phyloP scores from a whole-genome alignment of 2,888 invertebrate genomes.

The Hyles lineata region DNA sequence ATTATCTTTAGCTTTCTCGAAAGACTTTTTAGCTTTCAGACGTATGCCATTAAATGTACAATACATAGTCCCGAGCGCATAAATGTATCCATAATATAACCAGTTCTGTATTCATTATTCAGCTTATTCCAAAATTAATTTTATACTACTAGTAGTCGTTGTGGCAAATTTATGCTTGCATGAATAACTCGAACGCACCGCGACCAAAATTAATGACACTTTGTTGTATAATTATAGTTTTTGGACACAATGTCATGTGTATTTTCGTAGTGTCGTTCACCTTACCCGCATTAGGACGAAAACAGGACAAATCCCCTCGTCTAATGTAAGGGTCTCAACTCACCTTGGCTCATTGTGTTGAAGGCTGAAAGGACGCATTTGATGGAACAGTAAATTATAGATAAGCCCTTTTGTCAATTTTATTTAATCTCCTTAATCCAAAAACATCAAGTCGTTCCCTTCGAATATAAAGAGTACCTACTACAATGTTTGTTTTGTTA shows the following conservation, averaged over 20 bases:
- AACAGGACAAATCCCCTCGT: neutral
- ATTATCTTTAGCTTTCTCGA: too few relatives aligned
- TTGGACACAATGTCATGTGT: constrained; percentile 20
- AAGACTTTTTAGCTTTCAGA: too few relatives aligned
- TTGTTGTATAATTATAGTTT: constrained; percentile 23
- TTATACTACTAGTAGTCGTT: neutral
- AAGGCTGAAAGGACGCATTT: constrained; percentile 1
- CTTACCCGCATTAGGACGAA: neutral
- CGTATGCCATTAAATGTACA: too few relatives aligned
- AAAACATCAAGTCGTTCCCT: neutral
- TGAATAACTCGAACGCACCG: constrained; percentile 16
- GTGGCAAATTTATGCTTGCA: constrained; percentile 10
- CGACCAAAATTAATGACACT: constrained; percentile 12
- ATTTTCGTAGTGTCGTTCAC: constrained; percentile 21
- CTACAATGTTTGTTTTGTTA: too few relatives aligned
- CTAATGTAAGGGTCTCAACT: neutral
- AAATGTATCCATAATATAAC: neutral
- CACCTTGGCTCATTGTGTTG: neutral
- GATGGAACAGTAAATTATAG: neutral
- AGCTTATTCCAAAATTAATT: neutral
- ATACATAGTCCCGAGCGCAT: too few relatives aligned
- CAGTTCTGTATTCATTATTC: neutral
- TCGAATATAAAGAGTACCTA: too few relatives aligned
- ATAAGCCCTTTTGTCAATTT: neutral
- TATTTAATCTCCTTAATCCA: neutral